These are phyloP conservation scores for Drosophila ohnishii DNA, from an alignment of 1,140 invertebrate species.

Conservation along the genomic window DNA sequence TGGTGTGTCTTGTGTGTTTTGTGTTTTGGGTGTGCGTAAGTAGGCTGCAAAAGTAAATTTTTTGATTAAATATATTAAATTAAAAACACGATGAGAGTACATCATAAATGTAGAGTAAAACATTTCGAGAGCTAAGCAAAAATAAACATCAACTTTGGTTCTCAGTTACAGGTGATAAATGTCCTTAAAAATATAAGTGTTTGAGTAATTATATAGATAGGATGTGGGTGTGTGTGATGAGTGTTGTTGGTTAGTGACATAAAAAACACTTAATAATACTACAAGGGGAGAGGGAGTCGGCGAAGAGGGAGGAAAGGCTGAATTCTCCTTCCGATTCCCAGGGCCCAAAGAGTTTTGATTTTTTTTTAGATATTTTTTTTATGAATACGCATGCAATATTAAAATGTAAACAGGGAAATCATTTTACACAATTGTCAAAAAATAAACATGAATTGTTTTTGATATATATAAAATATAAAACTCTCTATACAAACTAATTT, in stretches of 20 bases:
- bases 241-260: conserved; percentile 47
- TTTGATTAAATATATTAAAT: conserved; percentile 59
- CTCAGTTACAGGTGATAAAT: conserved; percentile 41
- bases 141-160: conserved; percentile 38
- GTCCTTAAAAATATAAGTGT: conserved; percentile 21
- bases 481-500: conserved; percentile 72
- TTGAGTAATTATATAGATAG: conserved; percentile 14
- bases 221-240: background rate
- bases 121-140: conserved; percentile 42
- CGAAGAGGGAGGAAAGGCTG: background rate
- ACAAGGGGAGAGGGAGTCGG: conserved; percentile 10
- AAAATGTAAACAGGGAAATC: conserved; percentile 28
- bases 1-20: conserved; percentile 26
- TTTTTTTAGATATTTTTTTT: conserved; percentile 2
- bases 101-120: conserved; percentile 34
- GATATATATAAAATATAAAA: conserved; percentile 49
- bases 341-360: background rate
- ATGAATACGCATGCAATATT: conserved; percentile 71
- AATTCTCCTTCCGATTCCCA: conserved; percentile 7
- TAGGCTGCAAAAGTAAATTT: conserved; percentile 61
- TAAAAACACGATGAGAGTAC: conserved; percentile 54
- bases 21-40: conserved; percentile 44
- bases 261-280: conserved; percentile 41
- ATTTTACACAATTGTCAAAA: conserved; percentile 34
- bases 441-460: conserved; percentile 13